These are phyloP conservation scores for Tetranychus piercei DNA, from an alignment of 2,888 invertebrate species.

Conservation along the genomic window DNA sequence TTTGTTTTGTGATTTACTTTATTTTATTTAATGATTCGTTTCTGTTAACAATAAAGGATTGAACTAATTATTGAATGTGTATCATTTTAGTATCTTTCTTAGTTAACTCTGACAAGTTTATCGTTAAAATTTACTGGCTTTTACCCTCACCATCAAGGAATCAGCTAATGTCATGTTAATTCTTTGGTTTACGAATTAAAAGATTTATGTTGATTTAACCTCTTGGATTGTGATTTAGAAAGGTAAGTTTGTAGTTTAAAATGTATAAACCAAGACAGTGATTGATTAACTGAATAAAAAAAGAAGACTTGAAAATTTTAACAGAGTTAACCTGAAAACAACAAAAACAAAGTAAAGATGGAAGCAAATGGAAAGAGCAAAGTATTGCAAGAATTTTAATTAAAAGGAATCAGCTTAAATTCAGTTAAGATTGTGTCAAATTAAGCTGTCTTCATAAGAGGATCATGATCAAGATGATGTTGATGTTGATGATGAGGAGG, in stretches of 20 bases:
- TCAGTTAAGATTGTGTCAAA: neutral
- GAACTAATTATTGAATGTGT: no score
- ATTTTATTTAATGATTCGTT: no score
- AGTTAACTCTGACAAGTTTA: no score
- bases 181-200: neutral
- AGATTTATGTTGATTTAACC: neutral
- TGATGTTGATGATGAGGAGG: neutral
- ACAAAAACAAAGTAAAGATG: neutral
- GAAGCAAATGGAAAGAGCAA: neutral
- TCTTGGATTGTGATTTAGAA: neutral
- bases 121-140: no score
- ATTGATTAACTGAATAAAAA: neutral
- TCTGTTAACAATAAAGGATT: no score
- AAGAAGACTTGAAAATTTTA: no score
- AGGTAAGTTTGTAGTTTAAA: neutral
- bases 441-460: constrained; percentile 1
- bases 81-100: no score
- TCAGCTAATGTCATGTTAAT: neutral
- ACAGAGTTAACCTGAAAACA: neutral
- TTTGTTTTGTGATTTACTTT: no score
- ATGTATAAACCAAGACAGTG: neutral
- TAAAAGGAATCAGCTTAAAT: neutral
- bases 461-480: neutral
- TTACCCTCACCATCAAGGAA: no score
- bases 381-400: constrained; percentile 1